Evolutionary conservation across 2,888 invertebrate species (phyloP), one percentile per base, ranked within the genome.

Genomic region (Seira ritae): DNA sequence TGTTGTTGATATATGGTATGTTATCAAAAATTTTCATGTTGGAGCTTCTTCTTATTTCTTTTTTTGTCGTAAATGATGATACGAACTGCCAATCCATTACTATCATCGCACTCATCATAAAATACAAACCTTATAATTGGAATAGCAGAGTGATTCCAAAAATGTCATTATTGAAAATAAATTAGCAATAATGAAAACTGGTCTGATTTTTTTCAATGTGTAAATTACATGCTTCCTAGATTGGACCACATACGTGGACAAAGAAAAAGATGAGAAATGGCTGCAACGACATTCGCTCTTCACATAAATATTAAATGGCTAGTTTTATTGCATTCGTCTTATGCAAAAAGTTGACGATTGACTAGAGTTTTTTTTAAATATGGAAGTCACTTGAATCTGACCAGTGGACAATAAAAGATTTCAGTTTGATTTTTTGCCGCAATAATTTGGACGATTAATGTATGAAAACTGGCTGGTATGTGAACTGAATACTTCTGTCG

Each of bases 1-100:
- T 31, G 60, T 72, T 19, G 20, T 20, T 70, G 70, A 70, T 70
- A 23, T 50, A 70, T 70, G 70, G 50, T 50, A 70, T 50, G 70
- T 46, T 50, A 70, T 50, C n/a, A 31, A 31, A 31, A 31, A 8
- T 31, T 31, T 46, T 17, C 1, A 6, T n/a, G 22, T 22, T 70
- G 55, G 50, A 70, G 70, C 70, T 70, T 70, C 70, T 70, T 70
- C 55, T 46, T 70, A 50, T 31, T 31, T 6, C 31, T 31, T n/a
- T 70, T 70, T 50, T 70, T 17, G 55, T 70, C 70, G 0, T 19
- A 15, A 0, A 2, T 70, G 70, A 50, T 70, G 70, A 70, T 50
- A 22, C 22, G 46, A 22, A 31, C 31, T 50, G 22, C 31, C 31
- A 31, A 31, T 31, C 31, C 8, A 31, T 31, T 31, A 31, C 31